phyloP scores from a whole-genome alignment of 2,797 vertebrate genomes.

The Pipistrellus kuhlii region DNA sequence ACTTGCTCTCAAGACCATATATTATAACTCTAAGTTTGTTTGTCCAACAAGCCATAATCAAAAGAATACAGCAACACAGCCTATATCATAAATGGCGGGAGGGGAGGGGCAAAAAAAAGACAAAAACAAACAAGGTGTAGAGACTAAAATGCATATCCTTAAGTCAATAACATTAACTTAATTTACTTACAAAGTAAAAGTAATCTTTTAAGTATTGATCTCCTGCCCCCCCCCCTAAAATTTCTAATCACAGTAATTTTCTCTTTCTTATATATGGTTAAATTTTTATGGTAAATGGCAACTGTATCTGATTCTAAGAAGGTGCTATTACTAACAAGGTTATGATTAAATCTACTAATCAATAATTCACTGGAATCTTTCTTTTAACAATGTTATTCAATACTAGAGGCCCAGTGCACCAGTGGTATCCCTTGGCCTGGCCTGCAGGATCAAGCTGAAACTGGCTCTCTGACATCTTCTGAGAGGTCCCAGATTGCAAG shows the following conservation, averaged over 20 bases:
- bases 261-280: background rate
- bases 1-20: background rate
- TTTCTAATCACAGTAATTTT: background rate
- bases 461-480: too few relatives aligned
- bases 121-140: background rate
- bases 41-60: background rate
- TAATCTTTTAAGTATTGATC: background rate
- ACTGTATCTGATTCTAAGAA: background rate
- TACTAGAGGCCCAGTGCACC: too few relatives aligned
- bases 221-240: background rate
- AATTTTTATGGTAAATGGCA: background rate
- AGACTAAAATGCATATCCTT: background rate
- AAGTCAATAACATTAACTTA: background rate
- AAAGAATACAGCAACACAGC: background rate
- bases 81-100: background rate
- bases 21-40: background rate
- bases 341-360: background rate
- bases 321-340: background rate
- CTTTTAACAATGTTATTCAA: background rate
- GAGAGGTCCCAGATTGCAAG: too few relatives aligned
- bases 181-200: background rate
- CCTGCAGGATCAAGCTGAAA: too few relatives aligned
- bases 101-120: background rate
- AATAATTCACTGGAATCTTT: background rate
- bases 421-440: too few relatives aligned